A percentile compares a stretch with the other conserved stretches of the same genome.
These are phyloP conservation scores for Neotoxoptera formosana DNA, from an alignment of 1,140 invertebrate genomes.

Conservation along the genomic window DNA sequence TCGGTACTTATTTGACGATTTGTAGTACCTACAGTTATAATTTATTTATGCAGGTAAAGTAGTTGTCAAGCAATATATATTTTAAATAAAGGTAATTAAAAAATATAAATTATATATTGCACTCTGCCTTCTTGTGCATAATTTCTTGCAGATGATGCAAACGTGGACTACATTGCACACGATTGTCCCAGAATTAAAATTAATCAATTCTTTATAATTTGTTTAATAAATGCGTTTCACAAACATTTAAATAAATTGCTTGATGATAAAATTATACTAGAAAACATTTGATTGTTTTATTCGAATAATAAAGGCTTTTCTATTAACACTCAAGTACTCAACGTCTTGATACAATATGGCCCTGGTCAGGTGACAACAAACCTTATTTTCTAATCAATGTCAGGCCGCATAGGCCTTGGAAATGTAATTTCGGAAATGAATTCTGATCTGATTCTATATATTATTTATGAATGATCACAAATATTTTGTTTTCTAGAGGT, in stretches of 20 bases:
- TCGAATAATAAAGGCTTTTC: background rate
- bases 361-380: conserved; percentile 26
- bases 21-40: background rate
- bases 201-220: conserved; percentile 20
- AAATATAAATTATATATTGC: background rate
- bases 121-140: background rate
- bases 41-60: background rate
- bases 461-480: conserved; percentile 39
- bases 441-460: conserved; percentile 17
- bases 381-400: background rate
- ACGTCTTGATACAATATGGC: background rate
- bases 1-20: background rate
- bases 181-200: conserved; percentile 14
- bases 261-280: conserved; percentile 14
- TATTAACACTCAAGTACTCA: background rate
- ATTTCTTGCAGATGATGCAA: background rate
- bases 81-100: background rate
- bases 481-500: conserved; percentile 17
- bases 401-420: conserved; percentile 11
- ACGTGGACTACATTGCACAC: background rate
- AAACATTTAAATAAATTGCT: conserved; percentile 6
- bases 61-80: background rate
- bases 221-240: background rate
- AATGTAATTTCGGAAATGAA: conserved; percentile 15
- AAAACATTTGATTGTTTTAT: background rate